Base-by-base conservation (phyloP, 1,140 invertebrate species). In the Papilio machaon region DNA sequence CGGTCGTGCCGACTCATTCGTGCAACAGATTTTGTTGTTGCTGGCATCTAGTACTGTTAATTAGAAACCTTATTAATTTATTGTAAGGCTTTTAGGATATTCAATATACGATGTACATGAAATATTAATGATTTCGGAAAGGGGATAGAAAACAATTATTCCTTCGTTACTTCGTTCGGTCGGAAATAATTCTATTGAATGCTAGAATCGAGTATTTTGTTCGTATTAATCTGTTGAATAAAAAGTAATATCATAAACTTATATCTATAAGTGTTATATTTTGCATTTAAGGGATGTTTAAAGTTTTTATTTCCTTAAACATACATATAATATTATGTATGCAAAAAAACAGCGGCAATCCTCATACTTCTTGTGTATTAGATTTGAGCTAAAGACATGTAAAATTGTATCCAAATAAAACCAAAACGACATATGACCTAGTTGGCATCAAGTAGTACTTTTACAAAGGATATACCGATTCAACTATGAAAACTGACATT, bases 61-160 rank as follows among this genome's bases (percentile, higher is more conserved):
- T 86, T 86, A 85, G 84, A 81, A 80, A 30, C 70, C 82, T 86
- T 79, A 80, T 86, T 83, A 82, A 82, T 85, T 76, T 81, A 81
- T 81, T 83, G 81, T 64, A 64, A 75, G 75, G 80, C 73, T 82
- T 81, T 82, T 80, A 78, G 80, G 60, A 81, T 83, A 70, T 84
- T 84, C 52, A 17, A 54, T 54, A 64, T 64, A 64, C 60, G 58
- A 64, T 35, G 64, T 70, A 70, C 35, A 38, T 70, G 64, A 38
- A 38, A 70, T 70, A 38, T 70, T 38, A 35, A 70, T 38, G 30
- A 70, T 70, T 70, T 70, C 13, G 23, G 64, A 70, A 70, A 7
- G 23, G 60, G 30, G 2, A 70, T 70, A 30, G 4, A 70, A 70
- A 38, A 70, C 64, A 70, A 70, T 67, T 67, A 67, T 70, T 70